Percentiles rank a stretch among this genome's conserved stretches.
phyloP scores from a whole-genome alignment of 1,140 invertebrate genomes.

The Caligus rogercresseyi region DNA sequence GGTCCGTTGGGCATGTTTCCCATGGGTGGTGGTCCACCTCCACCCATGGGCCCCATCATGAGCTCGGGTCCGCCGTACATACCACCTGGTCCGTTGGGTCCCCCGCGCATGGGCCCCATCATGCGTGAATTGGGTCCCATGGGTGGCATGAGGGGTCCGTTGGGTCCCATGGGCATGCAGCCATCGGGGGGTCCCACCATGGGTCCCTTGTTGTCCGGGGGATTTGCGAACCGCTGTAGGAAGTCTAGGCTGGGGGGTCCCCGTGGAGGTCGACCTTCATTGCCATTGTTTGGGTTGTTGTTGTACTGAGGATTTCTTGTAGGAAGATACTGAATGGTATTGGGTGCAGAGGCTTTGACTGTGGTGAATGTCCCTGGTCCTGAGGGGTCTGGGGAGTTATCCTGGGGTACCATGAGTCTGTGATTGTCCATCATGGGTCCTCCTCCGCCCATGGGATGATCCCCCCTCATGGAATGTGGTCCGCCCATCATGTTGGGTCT shows the following conservation, averaged over 20 bases:
- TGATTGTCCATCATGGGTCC: slow-evolving; percentile 4
- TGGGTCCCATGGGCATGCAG: slow-evolving; percentile 20
- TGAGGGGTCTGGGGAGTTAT: slow-evolving; percentile 26
- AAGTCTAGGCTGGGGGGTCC: slow-evolving; percentile 81
- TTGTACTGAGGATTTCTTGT: slow-evolving; percentile 59
- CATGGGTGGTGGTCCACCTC: slow-evolving; percentile 26
- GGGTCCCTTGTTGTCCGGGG: slow-evolving; percentile 26
- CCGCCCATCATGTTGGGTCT: slow-evolving; percentile 27
- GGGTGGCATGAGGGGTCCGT: slow-evolving; percentile 21
- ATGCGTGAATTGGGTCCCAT: slow-evolving; percentile 20
- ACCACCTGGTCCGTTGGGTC: slow-evolving; percentile 23
- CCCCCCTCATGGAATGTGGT: slow-evolving; percentile 22
- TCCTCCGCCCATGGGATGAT: slow-evolving; percentile 18
- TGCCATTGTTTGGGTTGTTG: no score
- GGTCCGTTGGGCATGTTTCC: slow-evolving; percentile 24
- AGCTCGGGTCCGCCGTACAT: slow-evolving; percentile 23
- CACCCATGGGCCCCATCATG: slow-evolving; percentile 25
- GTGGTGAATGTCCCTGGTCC: slow-evolving; percentile 19
- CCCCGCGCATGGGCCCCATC: slow-evolving; percentile 23
- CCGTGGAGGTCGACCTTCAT: no score
- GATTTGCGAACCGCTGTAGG: slow-evolving; percentile 58
- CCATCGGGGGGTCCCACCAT: slow-evolving; percentile 17
- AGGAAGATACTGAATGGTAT: slow-evolving; percentile 93
- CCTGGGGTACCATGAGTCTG: slow-evolving; percentile 6
- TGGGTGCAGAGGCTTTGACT: slow-evolving; percentile 86